These are phyloP conservation scores for Neoniphon sammara DNA, from an alignment of 2,797 vertebrate species.

Conservation along the genomic window DNA sequence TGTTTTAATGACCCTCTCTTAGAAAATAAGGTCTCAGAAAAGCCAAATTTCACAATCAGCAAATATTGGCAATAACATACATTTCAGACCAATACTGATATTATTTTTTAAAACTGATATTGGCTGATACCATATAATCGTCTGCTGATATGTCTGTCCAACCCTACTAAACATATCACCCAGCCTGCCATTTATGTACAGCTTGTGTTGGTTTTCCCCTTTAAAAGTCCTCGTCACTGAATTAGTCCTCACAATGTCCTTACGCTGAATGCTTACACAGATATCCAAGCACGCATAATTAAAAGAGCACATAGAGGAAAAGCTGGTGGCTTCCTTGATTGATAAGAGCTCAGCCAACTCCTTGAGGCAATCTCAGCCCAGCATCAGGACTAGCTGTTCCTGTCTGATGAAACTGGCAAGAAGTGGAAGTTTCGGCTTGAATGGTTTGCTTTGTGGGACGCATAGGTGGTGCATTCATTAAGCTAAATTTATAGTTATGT, in stretches of 20 bases:
- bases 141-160: no score
- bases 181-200: no score
- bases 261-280: background rate
- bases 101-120: no score
- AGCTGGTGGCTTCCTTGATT: background rate
- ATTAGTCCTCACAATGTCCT: background rate
- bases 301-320: background rate
- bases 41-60: no score
- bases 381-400: background rate
- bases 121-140: no score
- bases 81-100: no score
- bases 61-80: no score
- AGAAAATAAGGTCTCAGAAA: no score
- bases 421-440: slow-evolving; percentile 1
- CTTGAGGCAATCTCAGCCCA: background rate
- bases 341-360: background rate
- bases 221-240: background rate
- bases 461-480: background rate
- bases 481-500: background rate
- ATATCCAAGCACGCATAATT: background rate
- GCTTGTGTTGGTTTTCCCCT: no score
- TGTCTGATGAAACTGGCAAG: slow-evolving; percentile 1
- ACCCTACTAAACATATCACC: no score
- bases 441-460: background rate
- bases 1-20: no score